Base-by-base conservation (phyloP, 2,888 invertebrate genomes). In the Eupithecia dodoneata region DNA sequence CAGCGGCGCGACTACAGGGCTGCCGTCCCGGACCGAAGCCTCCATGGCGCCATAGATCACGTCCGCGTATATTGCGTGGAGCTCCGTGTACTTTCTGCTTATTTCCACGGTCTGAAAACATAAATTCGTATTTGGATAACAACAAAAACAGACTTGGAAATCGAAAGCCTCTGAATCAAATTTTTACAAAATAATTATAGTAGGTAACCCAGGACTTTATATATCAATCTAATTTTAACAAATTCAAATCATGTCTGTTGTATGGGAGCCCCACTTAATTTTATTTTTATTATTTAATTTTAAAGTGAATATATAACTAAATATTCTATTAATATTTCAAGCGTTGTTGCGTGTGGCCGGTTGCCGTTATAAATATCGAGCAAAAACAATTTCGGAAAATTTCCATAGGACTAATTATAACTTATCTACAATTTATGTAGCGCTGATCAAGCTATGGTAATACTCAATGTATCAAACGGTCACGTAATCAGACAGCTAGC, bases 1-100 rank as follows among this genome's bases (percentile, higher is more conserved):
- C 59, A 98, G 95, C 0, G 98, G 98, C 3, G 97, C 95, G 91
- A 98, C 97, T 13, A 98, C 96, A 0, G 98, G 98, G 3, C 95
- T 94, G 0, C 97, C 98, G 2, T 95, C 93, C 2, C 85, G 82
- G 0, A 96, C 95, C 0, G 97, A 95, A 6, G 95, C 90, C 72
- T 96, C 86, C 95, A 97, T 97, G 0, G 96, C 96, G 4, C 93
- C 90, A 81, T 96, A 93, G 76, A 98, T 96, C 63, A 95, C 92
- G 1, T 96, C 95, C 0, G 96, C 94, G 83, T 96, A 96, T 12
- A 92, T 85, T 0, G 95, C 96, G 85, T 98, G 98, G 0, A 98
- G 88, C 0, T 96, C 92, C 0, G 97, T 96, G 87, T 96, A 97
- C 74, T 94, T 96, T 85, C 92, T 96, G 81, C 96, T 95, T 76